phyloP scores from a whole-genome alignment of 2,797 vertebrate species.

The Enteromius argenteus region DNA sequence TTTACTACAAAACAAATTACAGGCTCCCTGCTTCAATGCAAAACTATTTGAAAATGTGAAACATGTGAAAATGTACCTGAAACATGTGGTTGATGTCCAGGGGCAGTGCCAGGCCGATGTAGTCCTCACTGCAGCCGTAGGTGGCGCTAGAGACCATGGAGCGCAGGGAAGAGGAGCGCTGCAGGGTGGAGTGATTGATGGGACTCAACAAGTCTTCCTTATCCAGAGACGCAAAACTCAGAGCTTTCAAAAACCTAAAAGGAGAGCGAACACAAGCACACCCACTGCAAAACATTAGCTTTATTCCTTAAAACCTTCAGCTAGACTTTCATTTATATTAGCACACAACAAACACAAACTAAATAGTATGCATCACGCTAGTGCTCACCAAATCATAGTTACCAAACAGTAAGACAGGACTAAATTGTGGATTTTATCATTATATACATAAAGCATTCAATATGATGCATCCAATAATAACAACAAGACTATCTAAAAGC shows the following conservation, averaged over 20 bases:
- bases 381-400: not conserved
- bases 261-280: not conserved
- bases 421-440: not conserved
- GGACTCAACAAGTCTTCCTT: constrained; percentile 89
- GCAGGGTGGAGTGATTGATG: constrained; percentile 86
- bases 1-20: no score
- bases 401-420: not conserved
- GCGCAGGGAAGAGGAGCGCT: constrained; percentile 86
- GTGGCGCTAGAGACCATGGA: constrained; percentile 88
- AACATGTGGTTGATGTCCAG: constrained; percentile 87
- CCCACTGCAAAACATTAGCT: constrained; percentile 5
- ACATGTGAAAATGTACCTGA: constrained; percentile 72
- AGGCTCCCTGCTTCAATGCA: not conserved
- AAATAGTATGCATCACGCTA: not conserved
- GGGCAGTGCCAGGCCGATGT: constrained; percentile 85
- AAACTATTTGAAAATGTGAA: no score
- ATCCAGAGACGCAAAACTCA: constrained; percentile 87
- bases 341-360: not conserved
- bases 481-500: not conserved
- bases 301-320: not conserved
- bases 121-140: constrained; percentile 84
- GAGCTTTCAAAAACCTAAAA: constrained; percentile 87
- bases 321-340: not conserved
- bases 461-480: not conserved
- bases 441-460: not conserved